Evolutionary conservation across 2,113 vertebrate species (phyloP), one percentile per base, ranked within the genome.

Genomic region (Acanthisitta chloris): DNA sequence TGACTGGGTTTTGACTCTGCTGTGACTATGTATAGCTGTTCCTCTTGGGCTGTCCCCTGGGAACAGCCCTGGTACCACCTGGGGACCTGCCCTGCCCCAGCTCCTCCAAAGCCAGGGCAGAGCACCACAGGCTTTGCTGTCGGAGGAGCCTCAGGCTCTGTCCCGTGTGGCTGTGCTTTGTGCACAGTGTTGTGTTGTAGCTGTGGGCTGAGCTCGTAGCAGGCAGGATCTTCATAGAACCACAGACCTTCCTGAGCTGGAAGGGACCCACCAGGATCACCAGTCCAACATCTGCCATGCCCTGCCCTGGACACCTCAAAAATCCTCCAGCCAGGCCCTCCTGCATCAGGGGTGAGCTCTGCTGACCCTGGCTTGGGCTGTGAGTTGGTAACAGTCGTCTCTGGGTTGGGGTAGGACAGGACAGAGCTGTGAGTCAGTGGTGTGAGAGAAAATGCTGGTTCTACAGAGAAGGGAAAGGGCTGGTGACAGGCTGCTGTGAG

Each of bases 261-360:
- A 46, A 52, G 46, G n/a, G 14, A 67, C 8, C 24, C 45, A 8
- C n/a, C 7, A 9, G 17, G 54, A 48, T 34, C 14, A 31, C 0
- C 1, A 74, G 7, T 1, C 6, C 61, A 25, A 0, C 52, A 2
- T 45, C 64, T 2, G 28, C n/a, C n/a, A n/a, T n/a, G 0, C 6
- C 36, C 59, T 51, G 43, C 43, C 6, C 23, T 43, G 51, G 43
- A 43, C 1, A 6, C 42, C 29, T 36, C 61, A 67, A 0, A 36
- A 52, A 1, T 0, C 52, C 28, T 45, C 28, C 34, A 48, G 18
- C 45, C 55, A 48, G 8, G 4, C 8, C 8, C 19, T 64, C 14
- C 64, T 82, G 65, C 78, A 26, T 19, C 34, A 36, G 14, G 14
- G 33, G 17, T 26, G 84, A 76, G 48, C 69, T 91, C n/a, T 81